These are phyloP conservation scores for Cecropterus lyciades DNA, from an alignment of 1,140 invertebrate species.

Conservation along the genomic window DNA sequence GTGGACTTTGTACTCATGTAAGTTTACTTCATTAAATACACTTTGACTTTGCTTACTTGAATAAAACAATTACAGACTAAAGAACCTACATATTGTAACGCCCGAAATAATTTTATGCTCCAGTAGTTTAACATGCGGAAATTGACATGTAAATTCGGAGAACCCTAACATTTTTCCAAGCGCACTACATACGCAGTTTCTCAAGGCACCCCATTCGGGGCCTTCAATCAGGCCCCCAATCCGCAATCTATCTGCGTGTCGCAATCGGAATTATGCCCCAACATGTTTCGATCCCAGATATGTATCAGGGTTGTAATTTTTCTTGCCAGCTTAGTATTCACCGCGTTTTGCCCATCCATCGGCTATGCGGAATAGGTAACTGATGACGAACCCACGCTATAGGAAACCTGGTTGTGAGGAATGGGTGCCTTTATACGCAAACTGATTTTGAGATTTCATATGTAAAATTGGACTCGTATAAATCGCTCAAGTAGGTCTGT, in stretches of 20 bases:
- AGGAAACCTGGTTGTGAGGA: background rate
- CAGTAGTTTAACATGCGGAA: background rate
- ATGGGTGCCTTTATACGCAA: constrained; percentile 1
- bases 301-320: constrained; percentile 76
- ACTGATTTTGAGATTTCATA: background rate
- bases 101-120: too few species aligned
- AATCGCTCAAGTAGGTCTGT: background rate
- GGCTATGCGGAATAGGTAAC: constrained; percentile 38
- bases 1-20: too few species aligned
- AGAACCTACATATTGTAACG: too few species aligned
- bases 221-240: constrained; percentile 43
- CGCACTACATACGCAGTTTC: constrained; percentile 14
- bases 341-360: constrained; percentile 52
- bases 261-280: constrained; percentile 61
- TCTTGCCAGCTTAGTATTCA: constrained; percentile 76
- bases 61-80: too few species aligned
- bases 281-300: constrained; percentile 67
- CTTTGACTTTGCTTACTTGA: too few species aligned
- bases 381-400: constrained; percentile 8
- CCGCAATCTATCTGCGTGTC: constrained; percentile 66
- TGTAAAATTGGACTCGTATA: background rate
- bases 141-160: constrained; percentile 18
- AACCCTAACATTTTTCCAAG: constrained; percentile 7
- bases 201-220: constrained; percentile 24
- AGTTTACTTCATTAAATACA: too few species aligned